A percentile compares a stretch with the other conserved stretches of the same genome.
Evolutionary conservation across 2,888 invertebrate species (phyloP).

Genomic region (Caradrina clavipalpis): DNA sequence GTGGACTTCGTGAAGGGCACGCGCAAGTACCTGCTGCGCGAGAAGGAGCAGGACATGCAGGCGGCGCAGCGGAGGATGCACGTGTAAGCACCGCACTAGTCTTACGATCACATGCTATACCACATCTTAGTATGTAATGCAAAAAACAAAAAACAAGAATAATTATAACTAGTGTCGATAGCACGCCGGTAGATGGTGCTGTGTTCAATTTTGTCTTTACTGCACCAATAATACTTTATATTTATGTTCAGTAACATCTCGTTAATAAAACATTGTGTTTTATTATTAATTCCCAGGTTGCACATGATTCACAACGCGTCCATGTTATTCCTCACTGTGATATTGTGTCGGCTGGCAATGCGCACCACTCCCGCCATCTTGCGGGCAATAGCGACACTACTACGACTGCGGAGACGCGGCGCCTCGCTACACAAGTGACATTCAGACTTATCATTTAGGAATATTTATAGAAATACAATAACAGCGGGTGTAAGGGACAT

Average conservation of each 20-base stretch:
- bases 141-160: too few relatives aligned
- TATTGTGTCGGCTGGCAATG: conserved; percentile 31
- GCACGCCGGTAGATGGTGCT: conserved; percentile 4
- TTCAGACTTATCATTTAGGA: too few relatives aligned
- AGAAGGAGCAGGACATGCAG: conserved; percentile 44
- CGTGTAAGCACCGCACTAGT: conserved; percentile 19
- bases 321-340: conserved; percentile 21
- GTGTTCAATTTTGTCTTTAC: neutral
- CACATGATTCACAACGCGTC: conserved; percentile 36
- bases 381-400: conserved; percentile 36
- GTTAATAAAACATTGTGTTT: neutral
- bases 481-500: too few relatives aligned
- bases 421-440: neutral
- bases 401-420: conserved; percentile 5
- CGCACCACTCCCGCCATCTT: conserved; percentile 51
- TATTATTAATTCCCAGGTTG: conserved; percentile 29
- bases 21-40: conserved; percentile 52
- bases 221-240: too few relatives aligned
- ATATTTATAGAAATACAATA: too few relatives aligned
- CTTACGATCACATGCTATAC: too few relatives aligned
- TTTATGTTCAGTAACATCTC: neutral
- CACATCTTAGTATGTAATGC: too few relatives aligned
- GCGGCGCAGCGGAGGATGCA: conserved; percentile 33
- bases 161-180: neutral
- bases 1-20: conserved; percentile 50